Evolutionary conservation across 2,113 vertebrate species (phyloP), one percentile per base, ranked within the genome.

Genomic region (Limanda limanda): DNA sequence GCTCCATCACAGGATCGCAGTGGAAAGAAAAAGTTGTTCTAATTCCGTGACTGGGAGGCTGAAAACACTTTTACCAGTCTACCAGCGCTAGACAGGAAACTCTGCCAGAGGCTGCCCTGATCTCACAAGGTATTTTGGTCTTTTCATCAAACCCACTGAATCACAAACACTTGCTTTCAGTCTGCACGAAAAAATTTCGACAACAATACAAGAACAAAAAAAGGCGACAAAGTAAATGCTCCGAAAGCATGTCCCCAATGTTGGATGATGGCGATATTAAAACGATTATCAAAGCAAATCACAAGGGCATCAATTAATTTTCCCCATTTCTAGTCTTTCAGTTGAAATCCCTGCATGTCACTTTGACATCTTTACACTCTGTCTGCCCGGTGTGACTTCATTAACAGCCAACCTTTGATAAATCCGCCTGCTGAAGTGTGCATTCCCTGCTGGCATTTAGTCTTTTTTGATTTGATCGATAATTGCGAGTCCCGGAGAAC

Each of bases 41-140:
- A 78, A 74, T 85, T 78, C 82, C 77, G 78, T 89, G 86, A 91
- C 84, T 85, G 79, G 69, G 74, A 85, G 79, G 74, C 56, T 77
- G 82, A 73, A 76, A 77, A 75, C 76, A 48, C 70, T 73, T 60
- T 54, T 5, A 68, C 76, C 58, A 86, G 81, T 70, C 74, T n/a
- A 83, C 81, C 79, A 78, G 64, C 51, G 0, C 64, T 4, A 81
- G 79, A 83, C 68, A 71, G 76, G 76, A 81, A 82, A 61, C 45
- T 78, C 61, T 31, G 79, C 76, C 74, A 81, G 81, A 79, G 87
- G 81, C 85, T 75, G 86, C 57, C 2, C 66, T 84, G 65, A 81
- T 86, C 81, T 68, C 81, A 86, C 87, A 86, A 88, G 81, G 71
- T 82, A 79, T 61, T 75, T 64, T 56, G 69, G 62, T 78, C 71